Evolutionary conservation across 2,113 vertebrate genomes (phyloP), one percentile per base, ranked within the genome.

Genomic region (Anguilla rostrata): DNA sequence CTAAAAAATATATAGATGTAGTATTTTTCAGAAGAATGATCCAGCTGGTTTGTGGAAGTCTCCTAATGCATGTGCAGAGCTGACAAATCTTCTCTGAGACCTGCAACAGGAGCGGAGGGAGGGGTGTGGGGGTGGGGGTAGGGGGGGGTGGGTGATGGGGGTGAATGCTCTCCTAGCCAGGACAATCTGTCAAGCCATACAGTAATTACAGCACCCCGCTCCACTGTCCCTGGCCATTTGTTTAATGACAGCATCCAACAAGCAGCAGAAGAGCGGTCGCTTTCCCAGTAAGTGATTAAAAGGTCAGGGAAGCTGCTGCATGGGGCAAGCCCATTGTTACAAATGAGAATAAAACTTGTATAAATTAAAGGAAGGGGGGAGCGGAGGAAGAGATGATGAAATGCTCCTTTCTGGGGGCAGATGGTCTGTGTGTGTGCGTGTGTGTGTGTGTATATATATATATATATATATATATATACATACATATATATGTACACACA

Each of bases 281-380:
- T 34, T 26, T 34, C n/a, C 39, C 39, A 86, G 57, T 82, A 46
- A 66, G 57, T 86, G 56, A 86, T 39, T 79, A 79, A 56, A 85
- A 79, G 75, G 75, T 46, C 63, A 63, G 22, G 26, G 20, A 39
- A 43, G 63, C 39, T 63, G 40, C 71, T 46, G 26, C 20, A 41
- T 5, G 40, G 84, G 66, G 5, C 1, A 12, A 5, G 84, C 2
- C 26, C 1, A 49, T 84, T 16, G 49, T 78, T 49, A 16, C 20
- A 34, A 84, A 66, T 43, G 40, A 41, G 63, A 49, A n/a, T 29
- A 22, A 46, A 49, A 75, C 71, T 41, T 80, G 78, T 26, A 15
- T 66, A 71, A 39, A 66, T 66, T 66, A 66, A 20, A 66, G 20
- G 60, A 66, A 22, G 60, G 60, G 3, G 60, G 60, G 63, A 80